Base-by-base conservation (phyloP, 1,140 invertebrate genomes). In the Drosophila hydei region DNA sequence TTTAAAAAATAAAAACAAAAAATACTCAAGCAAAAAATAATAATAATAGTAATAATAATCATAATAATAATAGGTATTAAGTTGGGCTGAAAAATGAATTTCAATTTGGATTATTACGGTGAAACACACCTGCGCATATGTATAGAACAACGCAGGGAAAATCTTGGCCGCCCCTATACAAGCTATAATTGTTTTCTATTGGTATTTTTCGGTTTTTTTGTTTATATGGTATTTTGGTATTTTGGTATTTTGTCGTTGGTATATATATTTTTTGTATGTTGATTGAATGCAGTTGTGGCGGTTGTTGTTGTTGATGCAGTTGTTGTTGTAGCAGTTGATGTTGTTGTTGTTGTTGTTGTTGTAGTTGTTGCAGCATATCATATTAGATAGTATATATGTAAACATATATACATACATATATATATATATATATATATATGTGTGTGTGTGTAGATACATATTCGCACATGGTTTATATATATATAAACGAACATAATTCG, bases 41-140 rank as follows among this genome's bases (percentile, higher is more conserved):
- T 50, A 65, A 72, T 47, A 23, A 68, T 56, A n/a, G n/a, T n/a
- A 43, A 54, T 38, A 18, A 60, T 23, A 42, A 55, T 63, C 43
- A 30, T 38, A 56, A 51, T 72, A 47, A 50, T 40, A 55, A 42
- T 48, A 55, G 60, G 63, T 64, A 67, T 71, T 52, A 47, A 64
- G 23, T 68, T 71, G 56, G 45, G 68, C 75, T 71, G 55, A 38
- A 64, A 64, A 42, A 43, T 75, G 48, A 68, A 60, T 55, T 40
- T 73, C 55, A 68, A 30, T 42, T 73, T 45, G 30, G 19, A 59
- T 60, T 59, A 67, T 67, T 59, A 38, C 55, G 77, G 73, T 45
- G 70, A 50, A 85, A 91, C 90, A 89, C 85, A 91, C 90, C 90
- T 91, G 80, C 55, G 78, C 90, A 91, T 69, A 91, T 85, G 83